Evolutionary conservation across 2,113 vertebrate species (phyloP).

Genomic region (Narcine bancroftii): DNA sequence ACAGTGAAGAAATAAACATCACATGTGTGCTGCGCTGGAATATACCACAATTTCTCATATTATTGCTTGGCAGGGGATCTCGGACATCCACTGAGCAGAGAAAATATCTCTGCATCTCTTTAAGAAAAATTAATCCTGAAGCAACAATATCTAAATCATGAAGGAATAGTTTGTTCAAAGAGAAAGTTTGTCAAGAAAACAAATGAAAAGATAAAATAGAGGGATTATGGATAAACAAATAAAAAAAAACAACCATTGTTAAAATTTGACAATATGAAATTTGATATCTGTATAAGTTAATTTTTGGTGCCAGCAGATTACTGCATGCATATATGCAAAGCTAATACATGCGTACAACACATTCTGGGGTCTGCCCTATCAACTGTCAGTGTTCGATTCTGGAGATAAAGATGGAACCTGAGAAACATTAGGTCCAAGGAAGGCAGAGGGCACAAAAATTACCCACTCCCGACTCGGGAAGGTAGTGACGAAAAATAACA

Average conservation of each 20-base stretch:
- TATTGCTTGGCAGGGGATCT: neutral
- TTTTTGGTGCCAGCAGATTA: neutral
- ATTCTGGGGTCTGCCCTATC: no score
- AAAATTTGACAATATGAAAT: neutral
- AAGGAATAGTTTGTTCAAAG: neutral
- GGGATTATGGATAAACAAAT: neutral
- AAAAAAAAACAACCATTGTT: neutral
- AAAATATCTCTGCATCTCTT: no score
- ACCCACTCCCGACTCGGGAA: no score
- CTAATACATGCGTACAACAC: no score
- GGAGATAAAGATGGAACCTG: no score
- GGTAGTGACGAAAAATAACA: no score
- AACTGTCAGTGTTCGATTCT: no score
- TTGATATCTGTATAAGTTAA: neutral
- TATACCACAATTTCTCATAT: neutral
- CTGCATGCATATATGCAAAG: no score
- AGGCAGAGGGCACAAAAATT: no score
- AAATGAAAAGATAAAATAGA: neutral
- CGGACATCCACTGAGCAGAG: neutral
- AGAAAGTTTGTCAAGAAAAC: neutral
- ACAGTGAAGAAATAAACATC: neutral
- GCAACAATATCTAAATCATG: neutral
- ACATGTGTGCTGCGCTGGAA: neutral
- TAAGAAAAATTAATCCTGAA: neutral
- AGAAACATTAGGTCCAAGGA: no score